Base-by-base conservation (phyloP, 2,797 vertebrate species). In the Oophaga sylvatica region DNA sequence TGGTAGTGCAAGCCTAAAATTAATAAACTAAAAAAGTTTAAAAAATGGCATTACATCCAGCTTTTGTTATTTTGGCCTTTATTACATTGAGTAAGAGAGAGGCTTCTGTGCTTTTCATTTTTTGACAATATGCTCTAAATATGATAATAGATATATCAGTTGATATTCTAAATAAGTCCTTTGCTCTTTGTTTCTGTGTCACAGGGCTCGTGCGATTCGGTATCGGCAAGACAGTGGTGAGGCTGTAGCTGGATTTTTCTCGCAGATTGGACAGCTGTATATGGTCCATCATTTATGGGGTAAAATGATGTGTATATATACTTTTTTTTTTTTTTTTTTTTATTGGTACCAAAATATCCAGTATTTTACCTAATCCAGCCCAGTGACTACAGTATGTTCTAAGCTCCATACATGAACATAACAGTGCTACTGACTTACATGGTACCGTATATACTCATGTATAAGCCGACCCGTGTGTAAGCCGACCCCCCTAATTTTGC, bases 271-370 rank as follows among this genome's bases (percentile, higher is more conserved):
- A 45, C 95, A 96, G 91, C 95, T 99, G 5, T 99, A 99, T 29
- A 98, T 97, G 97, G 98, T 98, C 87, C 97, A 99, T 93, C 97
- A 99, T 90, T 97, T 99, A 31, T 99, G 97, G 97, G 98, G 97
- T 99, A 94, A 88, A 63, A 10, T 31, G 6, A 22, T 67, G 6
- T n/a, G 19, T 77, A 19, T 41, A 29, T 20, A 7, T n/a, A n/a
- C n/a, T n/a, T n/a, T n/a, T n/a, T n/a, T n/a, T n/a, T 41, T 29
- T 9, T 20, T 19, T 73, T 45, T 73, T 13, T 31, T 68, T 13
- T 15, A 31, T 26, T 29, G 26, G 3, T 4, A 67, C 60, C 7
- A 53, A 53, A 53, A 53, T 53, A 8, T 53, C 7, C 48, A 53
- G 48, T 53, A 53, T 53, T 53, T 53, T 53, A 9, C 48, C 7